phyloP scores from a whole-genome alignment of 2,797 vertebrate genomes.

The Scleropages formosus region DNA sequence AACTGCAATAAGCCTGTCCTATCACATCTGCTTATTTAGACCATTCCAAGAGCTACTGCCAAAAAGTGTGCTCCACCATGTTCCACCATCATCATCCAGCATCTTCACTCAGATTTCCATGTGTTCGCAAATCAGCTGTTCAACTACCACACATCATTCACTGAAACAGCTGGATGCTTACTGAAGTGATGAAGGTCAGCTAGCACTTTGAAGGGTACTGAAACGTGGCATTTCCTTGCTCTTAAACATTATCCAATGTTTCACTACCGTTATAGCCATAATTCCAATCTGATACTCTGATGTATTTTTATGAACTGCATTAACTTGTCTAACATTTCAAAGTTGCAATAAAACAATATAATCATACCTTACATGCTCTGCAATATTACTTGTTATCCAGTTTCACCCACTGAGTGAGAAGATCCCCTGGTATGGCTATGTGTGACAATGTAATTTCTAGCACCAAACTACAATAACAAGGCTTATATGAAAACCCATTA shows the following conservation, averaged over 20 bases:
- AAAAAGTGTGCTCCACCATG: too few species aligned
- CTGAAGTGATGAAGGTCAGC: too few species aligned
- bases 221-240: not conserved
- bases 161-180: too few species aligned
- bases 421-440: constrained; percentile 36
- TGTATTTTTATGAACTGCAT: not conserved
- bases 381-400: constrained; percentile 20
- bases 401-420: constrained; percentile 24
- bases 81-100: too few species aligned
- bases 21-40: too few species aligned
- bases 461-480: constrained; percentile 35
- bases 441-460: constrained; percentile 26
- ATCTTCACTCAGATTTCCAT: too few species aligned
- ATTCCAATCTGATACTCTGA: not conserved
- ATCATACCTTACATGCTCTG: constrained; percentile 34
- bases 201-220: not conserved
- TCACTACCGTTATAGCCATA: not conserved
- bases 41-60: too few species aligned
- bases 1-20: too few species aligned
- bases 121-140: too few species aligned
- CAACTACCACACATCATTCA: too few species aligned
- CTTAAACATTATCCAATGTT: too few species aligned
- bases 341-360: constrained; percentile 22
- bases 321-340: not conserved
- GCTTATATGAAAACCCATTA: constrained; percentile 6